These are phyloP conservation scores for Mastacembelus armatus DNA, from an alignment of 2,797 vertebrate genomes.

Conservation along the genomic window DNA sequence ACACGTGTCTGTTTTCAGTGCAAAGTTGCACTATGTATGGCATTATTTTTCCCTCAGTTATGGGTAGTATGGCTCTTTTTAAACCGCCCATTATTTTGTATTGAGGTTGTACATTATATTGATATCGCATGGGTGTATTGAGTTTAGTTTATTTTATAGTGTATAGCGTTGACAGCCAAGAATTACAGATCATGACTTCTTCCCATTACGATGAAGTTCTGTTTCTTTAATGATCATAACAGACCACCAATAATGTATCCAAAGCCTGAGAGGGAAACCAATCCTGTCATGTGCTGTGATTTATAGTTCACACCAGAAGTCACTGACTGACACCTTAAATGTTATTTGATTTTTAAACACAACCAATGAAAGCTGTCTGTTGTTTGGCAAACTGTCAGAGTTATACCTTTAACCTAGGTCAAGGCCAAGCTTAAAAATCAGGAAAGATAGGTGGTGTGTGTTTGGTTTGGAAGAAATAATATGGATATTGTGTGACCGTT, in stretches of 20 bases:
- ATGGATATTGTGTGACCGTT: constrained; percentile 13
- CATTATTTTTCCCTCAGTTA: no score
- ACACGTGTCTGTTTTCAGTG: no score
- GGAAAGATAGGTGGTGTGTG: constrained; percentile 22
- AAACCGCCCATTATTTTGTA: neutral
- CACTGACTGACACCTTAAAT: constrained; percentile 44
- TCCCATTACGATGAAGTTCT: constrained; percentile 34
- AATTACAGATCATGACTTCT: constrained; percentile 58
- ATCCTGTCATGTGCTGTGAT: constrained; percentile 47
- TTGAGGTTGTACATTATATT: neutral
- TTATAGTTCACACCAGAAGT: constrained; percentile 52
- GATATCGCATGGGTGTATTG: neutral
- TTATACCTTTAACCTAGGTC: constrained; percentile 35
- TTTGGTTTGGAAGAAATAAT: constrained; percentile 22
- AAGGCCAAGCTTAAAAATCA: constrained; percentile 51
- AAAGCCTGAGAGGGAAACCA: constrained; percentile 34
- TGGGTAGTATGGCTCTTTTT: no score
- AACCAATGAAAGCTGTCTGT: constrained; percentile 55
- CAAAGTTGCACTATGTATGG: no score
- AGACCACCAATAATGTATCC: constrained; percentile 59
- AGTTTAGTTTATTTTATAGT: neutral
- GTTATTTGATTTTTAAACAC: constrained; percentile 48
- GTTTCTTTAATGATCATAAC: constrained; percentile 65
- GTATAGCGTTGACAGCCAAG: constrained; percentile 26
- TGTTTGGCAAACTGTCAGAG: constrained; percentile 37